Conservation (phyloP, 2,797 vertebrate genomes). For the Chaetodon trifasciatus region DNA sequence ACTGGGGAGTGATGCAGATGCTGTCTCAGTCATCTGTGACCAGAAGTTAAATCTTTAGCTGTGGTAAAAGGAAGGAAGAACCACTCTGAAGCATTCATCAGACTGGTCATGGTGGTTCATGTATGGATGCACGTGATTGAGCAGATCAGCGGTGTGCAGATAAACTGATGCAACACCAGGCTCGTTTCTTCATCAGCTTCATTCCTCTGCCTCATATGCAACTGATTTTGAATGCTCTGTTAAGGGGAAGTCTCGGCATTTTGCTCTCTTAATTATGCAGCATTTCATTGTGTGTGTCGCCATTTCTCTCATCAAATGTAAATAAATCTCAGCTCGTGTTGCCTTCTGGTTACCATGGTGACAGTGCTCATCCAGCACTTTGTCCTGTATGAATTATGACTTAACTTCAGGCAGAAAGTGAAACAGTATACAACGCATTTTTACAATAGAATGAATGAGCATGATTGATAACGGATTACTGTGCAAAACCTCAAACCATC, state of each 20-base stretch:
- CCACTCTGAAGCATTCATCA: background rate
- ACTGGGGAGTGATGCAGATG: background rate
- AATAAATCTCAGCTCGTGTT: background rate
- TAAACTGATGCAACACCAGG: background rate
- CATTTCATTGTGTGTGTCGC: background rate
- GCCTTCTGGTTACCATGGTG: conserved; percentile 4
- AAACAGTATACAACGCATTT: background rate
- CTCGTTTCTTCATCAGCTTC: background rate
- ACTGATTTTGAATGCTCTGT: background rate
- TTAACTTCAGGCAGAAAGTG: background rate
- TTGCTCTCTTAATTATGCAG: background rate
- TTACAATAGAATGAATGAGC: background rate
- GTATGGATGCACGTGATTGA: background rate
- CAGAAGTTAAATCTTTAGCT: background rate
- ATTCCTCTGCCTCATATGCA: background rate
- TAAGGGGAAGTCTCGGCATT: no score
- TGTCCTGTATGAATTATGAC: background rate
- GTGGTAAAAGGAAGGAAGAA: background rate
- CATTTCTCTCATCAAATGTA: background rate
- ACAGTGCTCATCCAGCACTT: background rate
- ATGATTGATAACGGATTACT: background rate
- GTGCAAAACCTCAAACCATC: background rate
- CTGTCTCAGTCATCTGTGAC: background rate
- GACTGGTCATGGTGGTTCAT: background rate
- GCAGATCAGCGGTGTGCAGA: background rate